Percentiles rank a stretch among this genome's conserved stretches.
phyloP scores from a whole-genome alignment of 2,888 invertebrate genomes.

The Catonia carolina region DNA sequence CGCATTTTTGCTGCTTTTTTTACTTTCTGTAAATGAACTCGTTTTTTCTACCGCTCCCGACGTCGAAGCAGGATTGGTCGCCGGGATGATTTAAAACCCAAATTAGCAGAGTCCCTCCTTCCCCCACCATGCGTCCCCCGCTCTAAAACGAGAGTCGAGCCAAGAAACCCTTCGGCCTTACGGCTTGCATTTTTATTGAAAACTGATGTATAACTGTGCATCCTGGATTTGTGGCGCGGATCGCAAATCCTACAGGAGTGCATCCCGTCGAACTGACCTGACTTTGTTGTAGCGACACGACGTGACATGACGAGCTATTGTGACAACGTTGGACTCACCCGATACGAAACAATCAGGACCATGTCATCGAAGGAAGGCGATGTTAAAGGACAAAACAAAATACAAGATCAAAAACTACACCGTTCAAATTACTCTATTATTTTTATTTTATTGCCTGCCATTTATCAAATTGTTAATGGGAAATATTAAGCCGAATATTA shows the following conservation, averaged over 20 bases:
- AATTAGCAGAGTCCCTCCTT: slow-evolving; percentile 12
- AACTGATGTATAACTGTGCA: slow-evolving; percentile 9
- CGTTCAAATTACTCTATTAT: too few relatives aligned
- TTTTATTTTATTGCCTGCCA: too few relatives aligned
- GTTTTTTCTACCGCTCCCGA: slow-evolving; percentile 16
- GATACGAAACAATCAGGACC: too few relatives aligned
- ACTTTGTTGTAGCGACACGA: too few relatives aligned
- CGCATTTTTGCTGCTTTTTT: slow-evolving; percentile 23
- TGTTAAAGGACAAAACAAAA: too few relatives aligned
- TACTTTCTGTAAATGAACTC: slow-evolving; percentile 25
- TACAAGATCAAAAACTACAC: too few relatives aligned
- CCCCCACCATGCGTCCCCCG: neutral
- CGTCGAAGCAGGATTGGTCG: slow-evolving; percentile 15
- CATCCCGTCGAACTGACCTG: neutral
- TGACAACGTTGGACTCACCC: too few relatives aligned
- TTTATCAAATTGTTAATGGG: too few relatives aligned
- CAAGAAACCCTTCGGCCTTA: slow-evolving; percentile 12
- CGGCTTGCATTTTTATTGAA: slow-evolving; percentile 13
- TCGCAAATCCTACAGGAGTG: slow-evolving; percentile 2
- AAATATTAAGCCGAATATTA: too few relatives aligned
- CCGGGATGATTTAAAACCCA: slow-evolving; percentile 8
- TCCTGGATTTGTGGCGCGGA: neutral
- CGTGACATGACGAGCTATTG: too few relatives aligned
- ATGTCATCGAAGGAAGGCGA: too few relatives aligned
- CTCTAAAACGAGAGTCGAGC: neutral